These are phyloP conservation scores for Clarias platycephalus DNA, from an alignment of 2,797 vertebrate species.

Conservation along the genomic window DNA sequence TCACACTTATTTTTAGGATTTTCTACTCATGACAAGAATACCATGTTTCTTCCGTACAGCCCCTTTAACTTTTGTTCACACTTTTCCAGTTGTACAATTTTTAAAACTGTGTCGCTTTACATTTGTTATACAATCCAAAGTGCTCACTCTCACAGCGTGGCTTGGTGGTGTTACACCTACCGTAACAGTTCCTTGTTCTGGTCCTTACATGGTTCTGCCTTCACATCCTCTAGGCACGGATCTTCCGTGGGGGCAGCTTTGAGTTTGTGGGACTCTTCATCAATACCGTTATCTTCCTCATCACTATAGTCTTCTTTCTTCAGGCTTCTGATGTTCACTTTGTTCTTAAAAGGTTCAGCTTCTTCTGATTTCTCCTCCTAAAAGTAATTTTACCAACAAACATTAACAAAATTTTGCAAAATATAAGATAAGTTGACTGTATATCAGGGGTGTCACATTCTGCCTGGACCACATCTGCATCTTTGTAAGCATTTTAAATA, in stretches of 20 bases:
- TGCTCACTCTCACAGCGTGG: neutral
- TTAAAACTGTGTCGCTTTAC: neutral
- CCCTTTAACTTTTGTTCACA: neutral
- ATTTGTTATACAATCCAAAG: neutral
- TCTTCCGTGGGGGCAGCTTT: conserved; percentile 57
- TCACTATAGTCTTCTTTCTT: conserved; percentile 55
- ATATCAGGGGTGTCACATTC: neutral
- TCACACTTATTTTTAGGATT: neutral
- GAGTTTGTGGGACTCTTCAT: conserved; percentile 57
- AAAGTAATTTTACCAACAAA: conserved; percentile 1
- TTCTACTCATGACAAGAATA: neutral
- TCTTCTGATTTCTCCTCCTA: conserved; percentile 70
- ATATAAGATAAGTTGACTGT: neutral
- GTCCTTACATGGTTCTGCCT: conserved; percentile 54
- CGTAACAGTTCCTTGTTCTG: conserved; percentile 74
- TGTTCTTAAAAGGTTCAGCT: conserved; percentile 46
- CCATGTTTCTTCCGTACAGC: neutral
- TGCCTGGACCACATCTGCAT: neutral
- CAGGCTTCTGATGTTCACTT: conserved; percentile 53
- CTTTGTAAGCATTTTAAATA: neutral
- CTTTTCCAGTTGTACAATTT: neutral
- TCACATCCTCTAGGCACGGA: conserved; percentile 56
- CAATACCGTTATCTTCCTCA: conserved; percentile 49
- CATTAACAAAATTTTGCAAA: neutral
- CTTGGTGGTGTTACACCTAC: conserved; percentile 67